These are phyloP conservation scores for Drosophila yakuba DNA, from an alignment of 1,140 invertebrate genomes.

Conservation along the genomic window DNA sequence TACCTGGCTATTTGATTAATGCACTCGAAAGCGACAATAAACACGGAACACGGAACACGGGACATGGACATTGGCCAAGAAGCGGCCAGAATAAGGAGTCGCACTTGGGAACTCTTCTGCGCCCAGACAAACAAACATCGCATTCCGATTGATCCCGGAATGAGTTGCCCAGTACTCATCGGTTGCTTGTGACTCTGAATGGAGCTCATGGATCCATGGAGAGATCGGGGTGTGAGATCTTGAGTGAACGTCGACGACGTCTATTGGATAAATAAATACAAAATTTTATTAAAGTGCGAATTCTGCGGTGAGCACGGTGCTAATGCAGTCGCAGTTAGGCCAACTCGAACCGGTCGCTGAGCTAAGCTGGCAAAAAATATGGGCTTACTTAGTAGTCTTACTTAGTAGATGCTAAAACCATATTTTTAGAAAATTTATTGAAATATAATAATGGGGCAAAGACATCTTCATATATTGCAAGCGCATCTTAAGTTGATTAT, in stretches of 20 bases:
- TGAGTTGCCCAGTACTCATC: too few relatives aligned
- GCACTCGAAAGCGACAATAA: conserved; percentile 81
- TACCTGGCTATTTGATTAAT: conserved; percentile 66
- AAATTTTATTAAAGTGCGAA: conserved; percentile 80
- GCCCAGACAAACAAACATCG: conserved; percentile 68
- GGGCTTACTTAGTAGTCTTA: too few relatives aligned
- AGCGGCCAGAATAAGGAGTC: not conserved
- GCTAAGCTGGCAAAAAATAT: not conserved
- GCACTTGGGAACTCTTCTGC: conserved; percentile 1
- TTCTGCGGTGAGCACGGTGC: conserved; percentile 63
- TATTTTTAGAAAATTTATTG: too few relatives aligned
- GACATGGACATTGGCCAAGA: conserved; percentile 15
- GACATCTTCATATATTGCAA: too few relatives aligned
- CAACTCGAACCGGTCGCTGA: conserved; percentile 30
- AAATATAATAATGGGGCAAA: too few relatives aligned
- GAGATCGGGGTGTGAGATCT: conserved; percentile 15
- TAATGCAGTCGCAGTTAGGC: conserved; percentile 47
- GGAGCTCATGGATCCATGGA: not conserved
- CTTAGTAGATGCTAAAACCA: too few relatives aligned
- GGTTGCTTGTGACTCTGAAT: not conserved
- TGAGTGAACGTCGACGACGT: conserved; percentile 49
- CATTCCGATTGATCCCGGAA: conserved; percentile 52
- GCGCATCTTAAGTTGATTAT: too few relatives aligned
- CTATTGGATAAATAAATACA: conserved; percentile 81
- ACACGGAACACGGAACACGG: conserved; percentile 46